Base-by-base conservation (phyloP, 2,888 invertebrate species). In the Agonopterix alstromeriana region DNA sequence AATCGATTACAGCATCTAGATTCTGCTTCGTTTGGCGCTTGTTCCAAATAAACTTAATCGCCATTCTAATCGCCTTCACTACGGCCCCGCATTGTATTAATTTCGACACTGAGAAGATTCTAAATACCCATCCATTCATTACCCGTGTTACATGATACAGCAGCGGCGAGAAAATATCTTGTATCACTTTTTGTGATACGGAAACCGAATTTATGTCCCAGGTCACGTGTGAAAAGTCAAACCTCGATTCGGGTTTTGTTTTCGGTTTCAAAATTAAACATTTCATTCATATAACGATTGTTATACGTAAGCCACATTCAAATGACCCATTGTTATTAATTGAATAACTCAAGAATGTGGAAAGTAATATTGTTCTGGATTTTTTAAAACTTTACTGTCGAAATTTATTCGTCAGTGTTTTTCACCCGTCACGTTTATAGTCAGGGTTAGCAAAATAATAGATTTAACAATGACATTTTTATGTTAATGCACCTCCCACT, bases 251-350 rank as follows among this genome's bases (percentile, higher is more conserved):
- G 57, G 54, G 52, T 47, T 49, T 48, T 64, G 60, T 66, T 67
- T 61, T 67, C 60, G 54, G 52, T 77, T 71, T 61, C 71, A 65
- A 73, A 73, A 73, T 73, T 67, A 77, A 81, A 77, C 79, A 76
- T 54, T 64, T 68, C 72, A 77, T 79, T 81, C 75, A 77, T 59
- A 46, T 55, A 45, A 54, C 54, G 58, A 57, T 63, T 66, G 70
- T 72, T 71, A 62, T 77, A 77, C 72, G 75, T 75, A 82, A 82
- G 63, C 55, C 54, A 63, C 61, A 67, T 61, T 65, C 62, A 61
- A 73, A 72, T 61, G 58, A 49, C 55, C 65, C 72, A 81, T 83
- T 81, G 81, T 79, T 27, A 67, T 65, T 70, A 77, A 79, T 70
- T 74, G 70, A 70, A 71, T 72, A 65, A 65, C 62, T 60, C 35